These are phyloP conservation scores for Alethe diademata DNA, from an alignment of 2,113 vertebrate genomes.

Conservation along the genomic window DNA sequence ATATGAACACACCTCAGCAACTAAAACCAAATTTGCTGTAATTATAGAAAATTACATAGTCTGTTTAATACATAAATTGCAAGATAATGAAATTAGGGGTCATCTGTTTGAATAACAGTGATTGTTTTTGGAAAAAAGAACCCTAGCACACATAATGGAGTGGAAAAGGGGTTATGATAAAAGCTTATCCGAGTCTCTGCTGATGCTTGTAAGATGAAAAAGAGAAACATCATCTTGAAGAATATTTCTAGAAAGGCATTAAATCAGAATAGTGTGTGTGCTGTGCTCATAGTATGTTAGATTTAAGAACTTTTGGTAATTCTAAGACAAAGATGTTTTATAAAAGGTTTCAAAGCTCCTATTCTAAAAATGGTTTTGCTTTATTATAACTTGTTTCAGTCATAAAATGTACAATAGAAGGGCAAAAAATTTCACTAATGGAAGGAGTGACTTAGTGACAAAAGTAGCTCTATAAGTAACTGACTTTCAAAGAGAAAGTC, in stretches of 20 bases:
- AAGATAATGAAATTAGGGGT: constrained; percentile 41
- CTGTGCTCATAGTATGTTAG: neutral
- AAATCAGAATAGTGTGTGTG: neutral
- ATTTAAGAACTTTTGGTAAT: neutral
- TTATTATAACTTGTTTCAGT: neutral
- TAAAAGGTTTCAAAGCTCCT: neutral
- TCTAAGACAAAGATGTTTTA: neutral
- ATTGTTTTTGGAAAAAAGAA: neutral
- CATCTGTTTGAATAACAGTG: neutral
- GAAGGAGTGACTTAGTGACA: neutral
- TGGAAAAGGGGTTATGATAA: neutral
- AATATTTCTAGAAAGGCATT: neutral
- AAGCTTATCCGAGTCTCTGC: neutral
- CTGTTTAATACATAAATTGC: constrained; percentile 31
- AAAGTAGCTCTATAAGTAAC: neutral
- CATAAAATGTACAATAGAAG: neutral
- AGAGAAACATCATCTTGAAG: neutral
- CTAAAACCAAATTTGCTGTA: constrained; percentile 19
- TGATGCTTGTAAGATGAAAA: neutral
- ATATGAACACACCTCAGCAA: constrained; percentile 36
- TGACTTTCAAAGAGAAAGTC: neutral
- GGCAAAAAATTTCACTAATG: neutral
- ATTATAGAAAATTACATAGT: constrained; percentile 38
- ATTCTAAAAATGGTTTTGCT: neutral
- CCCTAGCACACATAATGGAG: neutral